Evolutionary conservation across 2,888 invertebrate genomes (phyloP), one percentile per base, ranked within the genome.

Genomic region (Geotrupes spiniger): DNA sequence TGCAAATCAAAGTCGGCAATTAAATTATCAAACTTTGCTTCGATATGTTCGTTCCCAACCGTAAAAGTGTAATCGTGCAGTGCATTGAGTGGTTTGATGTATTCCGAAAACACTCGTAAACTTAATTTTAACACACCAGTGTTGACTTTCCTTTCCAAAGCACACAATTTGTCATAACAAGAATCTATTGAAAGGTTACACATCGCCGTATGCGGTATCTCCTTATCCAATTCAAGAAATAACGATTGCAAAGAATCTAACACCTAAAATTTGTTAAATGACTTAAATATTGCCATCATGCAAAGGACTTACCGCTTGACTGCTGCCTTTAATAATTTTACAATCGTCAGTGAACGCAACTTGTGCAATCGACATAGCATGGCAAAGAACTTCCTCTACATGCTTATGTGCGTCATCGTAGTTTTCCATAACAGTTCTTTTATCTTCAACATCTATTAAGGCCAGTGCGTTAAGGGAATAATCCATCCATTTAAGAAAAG

Each of bases 1-100:
- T 81, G 77, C 53, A 81, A 72, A 74, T 87, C 87, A 70, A 85
- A 84, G 26, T 80, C 78, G 51, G 78, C 80, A 8, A 84, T 76
- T 49, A 76, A 72, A 16, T 64, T 61, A 49, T 78, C 79, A 37
- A 82, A 69, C 58, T 80, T 78, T 61, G 59, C 54, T 71, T 14
- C 41, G 57, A 80, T 78, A 62, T 54, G 49, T 70, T 33, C 52
- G 12, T 53, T 57, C 15, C 53, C 43, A 8, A 42, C 29, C 15
- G 58, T 47, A 36, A 60, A 51, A 53, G 69, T 70, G 52, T 58
- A 63, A 10, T 56, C 46, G 16, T 64, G 54, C 36, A 72, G 58
- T 26, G 56, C 56, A 37, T 66, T 59, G 16, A 73, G 55, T 0
- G 66, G 63, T 28, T 46, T 44, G 4, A 58, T 60, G 49, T 62